Evolutionary conservation across 2,888 invertebrate genomes (phyloP), one percentile per base, ranked within the genome.

Genomic region (Endotricha flammealis): DNA sequence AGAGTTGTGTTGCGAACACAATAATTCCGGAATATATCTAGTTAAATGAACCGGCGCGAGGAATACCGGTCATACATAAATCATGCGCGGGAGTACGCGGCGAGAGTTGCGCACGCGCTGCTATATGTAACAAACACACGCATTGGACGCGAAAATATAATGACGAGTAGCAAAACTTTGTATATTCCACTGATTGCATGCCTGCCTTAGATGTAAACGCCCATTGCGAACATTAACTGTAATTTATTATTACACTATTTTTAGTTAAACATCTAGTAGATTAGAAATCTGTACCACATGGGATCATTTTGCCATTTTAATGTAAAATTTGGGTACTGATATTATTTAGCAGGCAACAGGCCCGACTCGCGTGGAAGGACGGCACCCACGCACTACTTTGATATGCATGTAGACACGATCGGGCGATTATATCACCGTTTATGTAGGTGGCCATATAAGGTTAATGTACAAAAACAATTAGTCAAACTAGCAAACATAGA

Each of bases 391-490:
- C 73, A 41, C 53, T 49, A 52, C 53, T 56, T 53, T 53, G 62
- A 62, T 34, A 22, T 61, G 53, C 71, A 22, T 61, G 53, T 70
- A 65, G 57, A 73, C 68, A 68, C 64, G 41, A 46, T 45, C 50
- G 29, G 38, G 39, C 50, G 77, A 77, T 82, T 83, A 81, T 81
- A 81, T 82, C 82, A 81, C 76, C 77, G 71, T 64, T 70, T 68
- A 75, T 76, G 83, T 83, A 82, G 82, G 83, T 77, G 78, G 80
- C 83, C 82, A 71, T 83, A 83, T 81, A 82, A 83, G 82, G 82
- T 78, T 80, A 81, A 83, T 82, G 78, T 74, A 74, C 61, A 67
- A 72, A 76, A 71, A 65, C 55, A 45, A 50, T 48, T 45, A 39
- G 45, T 50, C 44, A 36, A 46, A 37, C 29, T 16, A 30, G 25